Percentiles rank a stretch among this genome's conserved stretches.
These are phyloP conservation scores for Parapsyche elsis DNA, from an alignment of 1,140 invertebrate genomes.

Conservation along the genomic window DNA sequence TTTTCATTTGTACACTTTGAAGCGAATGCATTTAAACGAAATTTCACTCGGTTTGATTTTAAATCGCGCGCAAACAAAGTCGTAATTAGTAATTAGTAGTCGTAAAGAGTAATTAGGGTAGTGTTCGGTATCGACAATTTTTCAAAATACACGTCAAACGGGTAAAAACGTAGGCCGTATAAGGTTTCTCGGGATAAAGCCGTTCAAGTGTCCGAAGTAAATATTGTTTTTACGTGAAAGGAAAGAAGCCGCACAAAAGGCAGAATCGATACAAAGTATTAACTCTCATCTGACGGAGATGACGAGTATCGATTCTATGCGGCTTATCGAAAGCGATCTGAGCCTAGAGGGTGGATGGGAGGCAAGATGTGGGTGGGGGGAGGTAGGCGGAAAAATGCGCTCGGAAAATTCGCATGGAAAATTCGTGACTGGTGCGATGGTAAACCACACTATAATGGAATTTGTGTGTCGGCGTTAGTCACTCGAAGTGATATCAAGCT, in stretches of 20 bases:
- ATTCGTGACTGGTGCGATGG: not conserved
- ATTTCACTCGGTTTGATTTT: too few relatives aligned
- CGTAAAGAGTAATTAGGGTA: too few relatives aligned
- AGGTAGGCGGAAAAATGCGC: not conserved
- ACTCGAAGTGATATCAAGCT: not conserved
- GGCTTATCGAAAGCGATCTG: too few relatives aligned
- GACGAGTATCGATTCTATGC: not conserved
- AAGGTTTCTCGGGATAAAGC: conserved; percentile 11
- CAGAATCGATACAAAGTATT: conserved; percentile 17
- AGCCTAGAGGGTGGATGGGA: not conserved
- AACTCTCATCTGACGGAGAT: not conserved
- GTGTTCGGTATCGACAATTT: too few relatives aligned
- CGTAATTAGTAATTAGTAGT: too few relatives aligned
- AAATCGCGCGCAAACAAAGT: too few relatives aligned
- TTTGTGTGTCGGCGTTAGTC: not conserved
- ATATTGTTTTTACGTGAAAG: conserved; percentile 8
- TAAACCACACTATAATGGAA: conserved; percentile 8
- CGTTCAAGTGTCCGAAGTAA: conserved; percentile 20
- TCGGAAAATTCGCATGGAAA: not conserved
- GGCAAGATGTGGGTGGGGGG: not conserved
- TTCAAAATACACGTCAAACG: too few relatives aligned
- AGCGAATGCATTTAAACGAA: too few relatives aligned
- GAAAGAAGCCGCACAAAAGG: conserved; percentile 26
- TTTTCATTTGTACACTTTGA: too few relatives aligned
- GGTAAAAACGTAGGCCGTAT: not conserved